Base-by-base conservation (phyloP, 2,113 vertebrate genomes). In the Syngnathus typhle region DNA sequence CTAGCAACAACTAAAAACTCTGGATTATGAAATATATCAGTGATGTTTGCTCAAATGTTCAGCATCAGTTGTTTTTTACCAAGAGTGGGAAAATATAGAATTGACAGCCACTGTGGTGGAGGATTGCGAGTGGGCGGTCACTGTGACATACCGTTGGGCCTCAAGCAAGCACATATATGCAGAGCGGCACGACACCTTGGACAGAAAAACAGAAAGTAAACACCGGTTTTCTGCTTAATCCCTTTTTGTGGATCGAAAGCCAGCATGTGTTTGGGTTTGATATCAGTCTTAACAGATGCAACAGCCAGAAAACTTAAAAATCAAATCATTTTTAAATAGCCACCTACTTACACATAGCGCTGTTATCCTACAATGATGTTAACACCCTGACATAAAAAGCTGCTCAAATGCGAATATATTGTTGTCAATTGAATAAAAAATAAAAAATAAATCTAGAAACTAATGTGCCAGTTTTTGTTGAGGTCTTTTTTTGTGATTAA, bases 11-110 rank as follows among this genome's bases (percentile, higher is more conserved):
- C 65, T 47, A 71, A 70, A 82, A 78, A 76, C 83, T 83, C 74
- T 70, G 54, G 62, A 64, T 64, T 81, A 74, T 82, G 75, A 82
- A 84, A 80, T 68, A 69, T 82, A 68, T 76, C 74, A 19, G 65
- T 39, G 23, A 41, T 38, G 64, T 71, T 78, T 55, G 52, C 1
- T 55, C 52, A 55, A 55, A 55, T 23, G 21, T 55, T 23, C 21
- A 23, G 11, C 4, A 23, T 27, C 21, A 12, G 2, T 54, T 3
- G 46, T 4, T 16, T 47, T 47, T 3, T 47, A 47, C 46, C 5
- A 47, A 47, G 15, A 47, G 46, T 6, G 52, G 52, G 49, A 23
- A 21, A 54, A 23, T 55, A 7, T 55, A 9, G 9, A 12, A 55
- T 27, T 55, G 21, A 55, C 10, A 27, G 52, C 52, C 21, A 12